These are phyloP conservation scores for Florisuga fusca DNA, from an alignment of 2,797 vertebrate genomes.

Conservation along the genomic window DNA sequence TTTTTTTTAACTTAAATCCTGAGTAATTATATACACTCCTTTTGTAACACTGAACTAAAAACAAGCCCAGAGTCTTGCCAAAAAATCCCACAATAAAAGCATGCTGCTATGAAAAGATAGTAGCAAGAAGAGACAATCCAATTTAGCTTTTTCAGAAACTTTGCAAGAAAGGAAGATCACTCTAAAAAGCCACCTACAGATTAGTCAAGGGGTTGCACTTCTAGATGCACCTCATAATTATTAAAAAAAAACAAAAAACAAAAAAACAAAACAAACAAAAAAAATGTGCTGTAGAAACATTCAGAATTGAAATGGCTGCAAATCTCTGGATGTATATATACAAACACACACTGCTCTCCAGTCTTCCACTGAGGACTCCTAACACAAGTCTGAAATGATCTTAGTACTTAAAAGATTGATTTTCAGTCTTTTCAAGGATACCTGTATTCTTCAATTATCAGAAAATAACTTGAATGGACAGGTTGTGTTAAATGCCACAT, in stretches of 20 bases:
- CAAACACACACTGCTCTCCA: rapidly evolving
- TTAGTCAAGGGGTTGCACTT: not conserved
- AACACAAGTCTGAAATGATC: not conserved
- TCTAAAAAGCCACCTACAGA: not conserved
- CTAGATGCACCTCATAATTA: not conserved
- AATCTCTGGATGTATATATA: not conserved
- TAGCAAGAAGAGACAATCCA: not conserved
- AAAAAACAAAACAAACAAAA: not conserved
- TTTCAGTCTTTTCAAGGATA: not conserved
- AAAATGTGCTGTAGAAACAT: not conserved
- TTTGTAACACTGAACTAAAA: not conserved
- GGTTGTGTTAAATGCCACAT: not conserved
- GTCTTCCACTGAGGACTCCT: not conserved
- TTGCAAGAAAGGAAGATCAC: not conserved
- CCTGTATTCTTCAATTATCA: not conserved
- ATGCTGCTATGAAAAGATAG: not conserved
- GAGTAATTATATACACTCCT: not conserved
- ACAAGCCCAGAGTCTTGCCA: not conserved
- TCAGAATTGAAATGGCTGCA: not conserved
- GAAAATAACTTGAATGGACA: not conserved
- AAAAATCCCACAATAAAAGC: not conserved
- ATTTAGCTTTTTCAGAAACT: not conserved
- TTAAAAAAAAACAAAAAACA: not conserved
- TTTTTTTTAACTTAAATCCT: not conserved
- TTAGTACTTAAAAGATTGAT: not conserved